These are phyloP conservation scores for Drosophila buzzatii DNA, from an alignment of 2,888 invertebrate species.

Conservation along the genomic window DNA sequence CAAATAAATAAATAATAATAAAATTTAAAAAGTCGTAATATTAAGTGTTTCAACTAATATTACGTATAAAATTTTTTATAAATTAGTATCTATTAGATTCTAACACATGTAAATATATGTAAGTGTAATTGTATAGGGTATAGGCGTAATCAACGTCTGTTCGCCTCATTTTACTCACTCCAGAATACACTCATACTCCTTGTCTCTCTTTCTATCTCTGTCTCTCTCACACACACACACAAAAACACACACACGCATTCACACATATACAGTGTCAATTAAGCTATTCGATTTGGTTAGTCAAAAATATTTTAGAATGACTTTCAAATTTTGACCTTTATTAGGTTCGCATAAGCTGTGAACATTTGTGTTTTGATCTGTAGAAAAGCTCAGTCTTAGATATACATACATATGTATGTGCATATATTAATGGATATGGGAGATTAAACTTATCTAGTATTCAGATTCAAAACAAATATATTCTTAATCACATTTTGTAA, in stretches of 20 bases:
- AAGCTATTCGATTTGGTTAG: conserved; percentile 1
- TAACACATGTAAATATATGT: too few species aligned
- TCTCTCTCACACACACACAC: too few species aligned
- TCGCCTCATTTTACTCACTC: not conserved
- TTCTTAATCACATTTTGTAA: not conserved
- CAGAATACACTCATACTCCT: not conserved
- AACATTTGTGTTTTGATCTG: not conserved
- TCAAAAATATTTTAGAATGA: conserved; percentile 2
- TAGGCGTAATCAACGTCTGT: not conserved
- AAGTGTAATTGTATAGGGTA: too few species aligned
- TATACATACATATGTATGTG: not conserved
- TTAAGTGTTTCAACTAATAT: too few species aligned
- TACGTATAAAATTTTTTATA: too few species aligned
- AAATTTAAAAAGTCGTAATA: too few species aligned
- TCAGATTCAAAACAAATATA: not conserved
- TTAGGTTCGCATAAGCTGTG: not conserved
- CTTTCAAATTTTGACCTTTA: conserved; percentile 7
- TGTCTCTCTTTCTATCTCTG: too few species aligned
- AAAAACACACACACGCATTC: not conserved
- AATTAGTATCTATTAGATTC: not conserved
- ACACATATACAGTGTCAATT: not conserved
- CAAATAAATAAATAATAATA: too few species aligned
- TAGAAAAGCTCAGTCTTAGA: not conserved
- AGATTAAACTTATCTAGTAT: not conserved
- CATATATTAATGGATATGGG: not conserved